Base-by-base conservation (phyloP, 2,797 vertebrate genomes). In the Dromococcyx pavoninus region DNA sequence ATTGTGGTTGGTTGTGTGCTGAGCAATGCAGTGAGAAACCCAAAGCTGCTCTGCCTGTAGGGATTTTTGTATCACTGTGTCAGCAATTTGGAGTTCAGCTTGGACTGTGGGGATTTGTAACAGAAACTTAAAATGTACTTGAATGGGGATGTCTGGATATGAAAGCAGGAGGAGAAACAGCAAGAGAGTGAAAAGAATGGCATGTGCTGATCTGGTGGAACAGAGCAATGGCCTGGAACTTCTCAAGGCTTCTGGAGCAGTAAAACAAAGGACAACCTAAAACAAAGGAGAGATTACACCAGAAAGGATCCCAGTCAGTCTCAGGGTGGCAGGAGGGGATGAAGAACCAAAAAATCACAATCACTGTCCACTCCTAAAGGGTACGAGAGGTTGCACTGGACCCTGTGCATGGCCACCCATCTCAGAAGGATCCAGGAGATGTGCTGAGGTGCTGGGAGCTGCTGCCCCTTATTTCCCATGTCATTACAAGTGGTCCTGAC, bases 271-370 rank as follows among this genome's bases (percentile, higher is more conserved):
- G 60, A 28, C 27, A 70, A 75, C 37, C 75, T 74, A 32, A 89
- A 89, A 51, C 72, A 78, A 95, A 92, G 62, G 58, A 66, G 61
- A 72, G 64, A 76, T 96, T 91, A 84, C 86, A 73, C 71, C 89
- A 85, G 77, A 74, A 51, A 91, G 77, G 77, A 93, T 67, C 64
- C 44, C 83, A 51, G 27, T 58, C 86, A 93, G 72, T 33, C 1
- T 96, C 77, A n/a, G 25, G 3, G 35, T 28, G 73, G 60, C 53
- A 64, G 69, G 57, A 53, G 24, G 7, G 58, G 71, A 46, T 27
- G 86, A 46, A 81, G 53, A 88, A 58, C 66, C 50, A 70, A 9
- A 54, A 73, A 58, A 94, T 70, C 35, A 4, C n/a, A 30, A 32
- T 72, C 70, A 9, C 5, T 33, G 11, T 51, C 71, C 61, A 30